Percentiles rank a stretch among this genome's conserved stretches.
phyloP scores from a whole-genome alignment of 92 coral and sea anemone genomes.

The Epizoanthus illoricatus region DNA sequence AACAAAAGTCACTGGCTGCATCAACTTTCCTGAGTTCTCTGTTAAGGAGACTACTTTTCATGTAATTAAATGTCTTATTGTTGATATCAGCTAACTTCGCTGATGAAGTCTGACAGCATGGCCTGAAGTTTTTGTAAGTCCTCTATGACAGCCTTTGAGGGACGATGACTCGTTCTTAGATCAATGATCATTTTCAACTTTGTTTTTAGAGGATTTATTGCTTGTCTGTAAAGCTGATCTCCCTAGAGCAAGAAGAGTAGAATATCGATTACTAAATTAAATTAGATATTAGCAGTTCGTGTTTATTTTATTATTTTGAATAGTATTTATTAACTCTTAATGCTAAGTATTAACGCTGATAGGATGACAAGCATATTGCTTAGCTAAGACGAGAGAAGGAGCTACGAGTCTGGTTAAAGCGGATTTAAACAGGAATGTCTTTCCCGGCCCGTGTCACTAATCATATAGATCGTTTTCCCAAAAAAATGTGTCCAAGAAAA shows the following conservation, averaged over 20 bases:
- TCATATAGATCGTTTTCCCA: no score
- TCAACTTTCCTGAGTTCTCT: no score
- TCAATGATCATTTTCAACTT: slow-evolving; percentile 5
- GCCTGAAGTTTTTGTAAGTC: slow-evolving; percentile 6
- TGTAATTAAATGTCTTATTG: background rate
- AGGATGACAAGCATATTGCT: no score
- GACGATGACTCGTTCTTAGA: slow-evolving; percentile 6
- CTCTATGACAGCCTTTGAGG: slow-evolving; percentile 15
- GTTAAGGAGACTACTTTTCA: no score
- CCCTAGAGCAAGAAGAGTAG: slow-evolving; percentile 13
- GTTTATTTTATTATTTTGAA: background rate
- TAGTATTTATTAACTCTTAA: no score
- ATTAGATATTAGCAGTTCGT: background rate
- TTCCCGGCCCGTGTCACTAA: no score
- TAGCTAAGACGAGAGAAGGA: no score
- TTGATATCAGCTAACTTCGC: slow-evolving; percentile 12
- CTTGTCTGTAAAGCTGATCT: slow-evolving; percentile 31
- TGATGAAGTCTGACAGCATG: slow-evolving; percentile 1
- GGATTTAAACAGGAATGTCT: no score
- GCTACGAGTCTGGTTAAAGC: no score
- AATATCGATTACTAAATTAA: background rate
- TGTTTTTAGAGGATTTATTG: slow-evolving; percentile 18
- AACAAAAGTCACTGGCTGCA: no score
- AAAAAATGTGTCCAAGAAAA: no score
- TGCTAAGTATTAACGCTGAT: no score